phyloP scores from a whole-genome alignment of 2,797 vertebrate genomes.

The Enteromius anoplus region DNA sequence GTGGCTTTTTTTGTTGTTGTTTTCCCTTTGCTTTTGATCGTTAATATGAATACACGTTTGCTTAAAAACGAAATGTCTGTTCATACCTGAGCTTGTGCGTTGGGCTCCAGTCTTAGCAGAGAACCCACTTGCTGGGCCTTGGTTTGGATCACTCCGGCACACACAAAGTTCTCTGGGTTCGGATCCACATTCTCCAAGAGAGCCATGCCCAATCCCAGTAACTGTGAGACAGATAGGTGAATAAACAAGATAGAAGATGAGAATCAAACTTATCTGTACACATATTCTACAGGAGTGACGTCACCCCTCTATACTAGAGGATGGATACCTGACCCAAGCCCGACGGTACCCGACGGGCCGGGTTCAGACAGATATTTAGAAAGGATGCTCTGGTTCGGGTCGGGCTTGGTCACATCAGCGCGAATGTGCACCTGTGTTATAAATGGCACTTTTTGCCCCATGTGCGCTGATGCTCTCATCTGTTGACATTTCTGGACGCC shows the following conservation, averaged over 20 bases:
- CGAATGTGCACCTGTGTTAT: too few species aligned
- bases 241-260: not conserved
- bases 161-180: constrained; percentile 93
- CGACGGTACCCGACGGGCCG: too few species aligned
- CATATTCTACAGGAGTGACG: not conserved
- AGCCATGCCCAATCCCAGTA: constrained; percentile 88
- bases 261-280: not conserved
- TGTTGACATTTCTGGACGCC: too few species aligned
- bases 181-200: constrained; percentile 91
- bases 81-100: constrained; percentile 89
- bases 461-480: too few species aligned
- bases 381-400: too few species aligned
- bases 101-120: constrained; percentile 90
- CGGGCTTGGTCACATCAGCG: too few species aligned
- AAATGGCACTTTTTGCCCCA: too few species aligned
- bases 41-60: not conserved
- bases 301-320: not conserved
- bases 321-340: too few species aligned
- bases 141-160: constrained; percentile 91
- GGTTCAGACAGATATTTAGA: too few species aligned
- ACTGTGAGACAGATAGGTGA: constrained; percentile 64
- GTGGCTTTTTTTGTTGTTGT: not conserved
- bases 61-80: not conserved
- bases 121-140: constrained; percentile 91
- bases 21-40: not conserved